A percentile compares a stretch with the other conserved stretches of the same genome.
Evolutionary conservation across 2,113 vertebrate species (phyloP).

Genomic region (Lampris megalopsis): DNA sequence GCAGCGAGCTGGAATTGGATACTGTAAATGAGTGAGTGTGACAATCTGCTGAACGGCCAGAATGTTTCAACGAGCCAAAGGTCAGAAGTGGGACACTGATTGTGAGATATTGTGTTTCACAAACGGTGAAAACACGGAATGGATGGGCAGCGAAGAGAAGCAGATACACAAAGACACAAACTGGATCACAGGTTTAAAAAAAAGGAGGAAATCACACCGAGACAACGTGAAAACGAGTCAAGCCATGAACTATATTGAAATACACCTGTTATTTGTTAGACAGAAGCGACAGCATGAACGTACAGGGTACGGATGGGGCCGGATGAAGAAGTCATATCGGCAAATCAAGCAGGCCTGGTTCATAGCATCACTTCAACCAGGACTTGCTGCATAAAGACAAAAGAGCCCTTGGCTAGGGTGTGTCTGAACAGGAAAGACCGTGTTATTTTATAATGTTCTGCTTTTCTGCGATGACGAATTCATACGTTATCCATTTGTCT

Average conservation of each 20-base stretch:
- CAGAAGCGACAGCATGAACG: too few relatives aligned
- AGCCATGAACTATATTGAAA: too few relatives aligned
- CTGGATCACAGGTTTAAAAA: too few relatives aligned
- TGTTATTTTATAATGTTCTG: too few relatives aligned
- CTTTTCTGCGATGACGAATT: too few relatives aligned
- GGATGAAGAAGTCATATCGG: too few relatives aligned
- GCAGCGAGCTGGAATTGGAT: conserved; percentile 38
- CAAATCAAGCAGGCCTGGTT: too few relatives aligned
- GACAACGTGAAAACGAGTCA: neutral
- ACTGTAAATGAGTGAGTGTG: neutral
- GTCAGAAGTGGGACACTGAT: conserved; percentile 14
- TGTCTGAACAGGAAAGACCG: too few relatives aligned
- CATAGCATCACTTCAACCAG: too few relatives aligned
- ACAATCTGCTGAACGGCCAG: conserved; percentile 1
- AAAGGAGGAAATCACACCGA: too few relatives aligned
- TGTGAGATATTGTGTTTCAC: neutral
- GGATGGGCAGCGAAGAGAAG: neutral
- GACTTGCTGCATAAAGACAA: neutral
- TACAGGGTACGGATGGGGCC: too few relatives aligned
- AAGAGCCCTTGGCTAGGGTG: neutral
- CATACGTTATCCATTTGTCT: neutral
- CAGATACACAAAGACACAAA: neutral
- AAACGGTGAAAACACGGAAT: neutral
- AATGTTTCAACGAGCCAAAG: conserved; percentile 12
- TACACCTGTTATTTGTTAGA: too few relatives aligned